phyloP scores from a whole-genome alignment of 2,113 vertebrate genomes.

The Leptocoma aspasia region DNA sequence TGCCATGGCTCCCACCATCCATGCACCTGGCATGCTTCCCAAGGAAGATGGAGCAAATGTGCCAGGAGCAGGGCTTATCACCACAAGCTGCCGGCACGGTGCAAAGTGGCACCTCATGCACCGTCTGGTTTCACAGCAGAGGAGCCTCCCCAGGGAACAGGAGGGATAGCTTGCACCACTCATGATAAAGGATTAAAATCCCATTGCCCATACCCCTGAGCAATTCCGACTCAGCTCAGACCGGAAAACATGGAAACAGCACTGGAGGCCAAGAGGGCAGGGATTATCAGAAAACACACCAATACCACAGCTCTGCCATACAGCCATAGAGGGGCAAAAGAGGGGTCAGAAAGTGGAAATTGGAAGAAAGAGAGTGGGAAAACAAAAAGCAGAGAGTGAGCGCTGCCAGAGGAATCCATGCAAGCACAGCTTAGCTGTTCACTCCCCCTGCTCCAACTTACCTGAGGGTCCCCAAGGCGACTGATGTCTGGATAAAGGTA shows the following conservation, averaged over 20 bases:
- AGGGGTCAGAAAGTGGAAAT: background rate
- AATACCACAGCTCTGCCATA: background rate
- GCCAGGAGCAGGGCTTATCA: background rate
- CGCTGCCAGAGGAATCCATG: background rate
- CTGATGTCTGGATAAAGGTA: constrained; percentile 91
- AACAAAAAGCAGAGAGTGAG: background rate
- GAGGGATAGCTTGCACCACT: background rate
- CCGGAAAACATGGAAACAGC: background rate
- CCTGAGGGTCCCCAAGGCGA: constrained; percentile 88
- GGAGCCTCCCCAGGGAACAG: fast-evolving
- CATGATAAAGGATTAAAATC: background rate
- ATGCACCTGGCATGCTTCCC: background rate
- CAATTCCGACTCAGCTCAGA: background rate
- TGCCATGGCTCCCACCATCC: background rate
- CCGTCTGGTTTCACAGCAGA: fast-evolving
- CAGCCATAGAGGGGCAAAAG: background rate
- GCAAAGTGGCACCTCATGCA: background rate
- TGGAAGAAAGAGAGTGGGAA: background rate
- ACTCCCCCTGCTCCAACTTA: constrained; percentile 22
- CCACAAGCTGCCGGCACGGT: fast-evolving
- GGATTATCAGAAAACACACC: background rate
- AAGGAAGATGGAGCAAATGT: background rate
- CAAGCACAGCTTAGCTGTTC: background rate
- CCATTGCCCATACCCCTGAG: background rate
- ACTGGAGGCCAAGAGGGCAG: background rate